phyloP scores from a whole-genome alignment of 1,140 invertebrate species.

The Calliopsis andreniformis region DNA sequence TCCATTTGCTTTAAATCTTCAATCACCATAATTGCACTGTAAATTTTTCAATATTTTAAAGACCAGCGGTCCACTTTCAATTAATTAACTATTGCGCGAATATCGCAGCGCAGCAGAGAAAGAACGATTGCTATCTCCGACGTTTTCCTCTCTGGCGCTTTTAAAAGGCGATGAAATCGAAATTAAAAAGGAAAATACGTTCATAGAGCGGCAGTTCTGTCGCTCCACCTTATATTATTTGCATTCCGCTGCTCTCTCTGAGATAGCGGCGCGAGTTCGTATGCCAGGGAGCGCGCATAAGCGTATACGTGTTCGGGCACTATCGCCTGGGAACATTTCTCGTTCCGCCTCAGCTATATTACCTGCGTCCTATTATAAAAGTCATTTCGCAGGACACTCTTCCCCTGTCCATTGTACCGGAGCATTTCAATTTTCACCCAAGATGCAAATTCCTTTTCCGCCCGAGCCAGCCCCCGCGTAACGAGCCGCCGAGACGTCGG shows the following conservation, averaged over 20 bases:
- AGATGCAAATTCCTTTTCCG: slow-evolving; percentile 74
- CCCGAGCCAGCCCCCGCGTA: slow-evolving; percentile 24
- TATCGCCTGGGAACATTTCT: slow-evolving; percentile 48
- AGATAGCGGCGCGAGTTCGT: background rate
- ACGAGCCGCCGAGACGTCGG: slow-evolving; percentile 44
- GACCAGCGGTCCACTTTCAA: too few species aligned
- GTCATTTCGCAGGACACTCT: slow-evolving; percentile 71
- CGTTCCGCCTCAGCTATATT: slow-evolving; percentile 58
- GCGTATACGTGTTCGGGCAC: slow-evolving; percentile 5
- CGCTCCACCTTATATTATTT: too few species aligned
- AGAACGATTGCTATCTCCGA: background rate
- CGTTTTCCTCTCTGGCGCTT: background rate
- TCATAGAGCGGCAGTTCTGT: background rate
- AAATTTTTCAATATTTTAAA: too few species aligned
- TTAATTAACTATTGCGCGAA: too few species aligned
- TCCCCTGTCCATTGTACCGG: slow-evolving; percentile 70
- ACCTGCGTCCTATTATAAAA: slow-evolving; percentile 75
- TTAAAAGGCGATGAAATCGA: background rate
- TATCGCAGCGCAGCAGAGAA: background rate
- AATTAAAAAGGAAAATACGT: background rate
- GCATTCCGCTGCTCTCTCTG: background rate
- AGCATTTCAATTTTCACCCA: slow-evolving; percentile 76
- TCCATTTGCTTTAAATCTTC: too few species aligned
- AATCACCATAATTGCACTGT: too few species aligned
- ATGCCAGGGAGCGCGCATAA: background rate